Base-by-base conservation (phyloP, 1,140 invertebrate species). In the Glossosoma conforme region DNA sequence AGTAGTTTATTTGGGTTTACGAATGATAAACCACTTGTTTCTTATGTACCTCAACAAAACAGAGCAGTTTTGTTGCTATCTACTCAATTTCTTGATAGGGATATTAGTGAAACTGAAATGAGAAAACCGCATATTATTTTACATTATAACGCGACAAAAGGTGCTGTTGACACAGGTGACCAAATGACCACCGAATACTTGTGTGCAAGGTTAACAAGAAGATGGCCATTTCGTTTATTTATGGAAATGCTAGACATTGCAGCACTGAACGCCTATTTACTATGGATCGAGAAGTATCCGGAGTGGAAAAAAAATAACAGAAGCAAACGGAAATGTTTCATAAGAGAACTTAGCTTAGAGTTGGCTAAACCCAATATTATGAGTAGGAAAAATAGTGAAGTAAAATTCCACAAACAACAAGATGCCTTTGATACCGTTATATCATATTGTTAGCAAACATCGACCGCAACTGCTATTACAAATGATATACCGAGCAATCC, bases 351-450 rank as follows among this genome's bases (percentile, higher is more conserved):
- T 11, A 4, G 38, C 19, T 22, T 41, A 18, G 17, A 41, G 11
- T 41, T 41, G 19, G 38, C 20, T 41, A 41, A 41, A 20, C 38
- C 38, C 10, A 41, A 3, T 3, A 41, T 41, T 41, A 2, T 41
- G 22, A 41, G 11, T 13, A 41, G 38, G 14, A 41, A 41, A 41
- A 41, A 41, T 41, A 41, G 38, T 19, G 19, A 1, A 2, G 3
- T 21, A 8, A 41, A 41, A 41, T 41, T 41, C 19, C 38, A 41
- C 11, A 41, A 21, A 41, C 38, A 41, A 11, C 38, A 20, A 18
- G 38, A 41, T 41, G 18, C 38, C 38, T 18, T 22, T 18, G 38
- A 36, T 8, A 14, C n/a, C 9, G 35, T 36, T 9, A 11, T 36
- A 2, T 11, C 11, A 10, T 14, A 36, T 15, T 36, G 11, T 36